Percentiles rank a stretch among this genome's conserved stretches.
Evolutionary conservation across 2,797 vertebrate genomes (phyloP).

Genomic region (Vespertilio murinus): DNA sequence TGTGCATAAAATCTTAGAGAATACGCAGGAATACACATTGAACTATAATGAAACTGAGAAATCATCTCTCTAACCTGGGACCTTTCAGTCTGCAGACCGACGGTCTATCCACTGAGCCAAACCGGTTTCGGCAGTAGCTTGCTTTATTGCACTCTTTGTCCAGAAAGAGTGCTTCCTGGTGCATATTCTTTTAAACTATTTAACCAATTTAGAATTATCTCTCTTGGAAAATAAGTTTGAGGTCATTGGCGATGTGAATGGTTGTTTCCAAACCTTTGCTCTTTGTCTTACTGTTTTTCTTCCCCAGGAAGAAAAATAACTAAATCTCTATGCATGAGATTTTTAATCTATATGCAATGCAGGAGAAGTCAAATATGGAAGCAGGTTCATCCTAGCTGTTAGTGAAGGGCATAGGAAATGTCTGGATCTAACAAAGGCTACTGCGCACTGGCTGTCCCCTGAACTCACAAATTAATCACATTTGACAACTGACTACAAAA

Average conservation of each 20-base stretch:
- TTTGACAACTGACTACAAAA: slow-evolving; percentile 72
- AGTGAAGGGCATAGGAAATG: slow-evolving; percentile 57
- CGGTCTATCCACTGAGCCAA: too few species aligned
- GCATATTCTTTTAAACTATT: not conserved
- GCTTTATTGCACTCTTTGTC: not conserved
- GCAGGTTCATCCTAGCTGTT: slow-evolving; percentile 7
- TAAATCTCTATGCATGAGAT: not conserved
- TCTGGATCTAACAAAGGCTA: slow-evolving; percentile 48
- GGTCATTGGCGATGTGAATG: not conserved
- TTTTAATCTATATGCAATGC: slow-evolving; percentile 43
- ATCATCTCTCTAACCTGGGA: too few species aligned
- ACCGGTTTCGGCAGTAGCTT: too few species aligned
- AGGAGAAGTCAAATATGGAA: slow-evolving; percentile 27
- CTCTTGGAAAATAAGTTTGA: slow-evolving; percentile 22
- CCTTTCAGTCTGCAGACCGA: too few species aligned
- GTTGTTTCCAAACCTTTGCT: not conserved
- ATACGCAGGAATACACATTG: not conserved
- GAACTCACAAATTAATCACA: slow-evolving; percentile 72
- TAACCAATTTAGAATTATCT: not conserved
- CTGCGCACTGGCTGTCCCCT: slow-evolving; percentile 45
- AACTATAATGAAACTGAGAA: not conserved
- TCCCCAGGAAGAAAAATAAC: not conserved
- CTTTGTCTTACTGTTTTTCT: not conserved
- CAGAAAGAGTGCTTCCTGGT: not conserved
- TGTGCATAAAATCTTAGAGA: not conserved